Percentiles rank a stretch among this genome's conserved stretches.
These are phyloP conservation scores for Patella depressa DNA, from an alignment of 2,888 invertebrate species.

Conservation along the genomic window DNA sequence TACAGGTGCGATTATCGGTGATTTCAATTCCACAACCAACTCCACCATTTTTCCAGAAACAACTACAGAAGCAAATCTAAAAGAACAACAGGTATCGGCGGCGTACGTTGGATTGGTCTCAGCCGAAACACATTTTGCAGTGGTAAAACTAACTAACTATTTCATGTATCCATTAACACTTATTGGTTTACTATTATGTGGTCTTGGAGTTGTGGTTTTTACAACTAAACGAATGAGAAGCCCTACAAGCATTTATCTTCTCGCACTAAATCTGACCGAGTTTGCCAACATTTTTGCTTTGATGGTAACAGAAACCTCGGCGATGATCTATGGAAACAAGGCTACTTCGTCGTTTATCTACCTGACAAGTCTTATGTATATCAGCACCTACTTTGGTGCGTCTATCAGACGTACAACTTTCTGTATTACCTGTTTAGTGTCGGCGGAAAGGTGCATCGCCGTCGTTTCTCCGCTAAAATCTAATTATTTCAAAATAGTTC, in stretches of 20 bases:
- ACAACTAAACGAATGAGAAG: not conserved
- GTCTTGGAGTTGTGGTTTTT: not conserved
- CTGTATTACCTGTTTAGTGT: not conserved
- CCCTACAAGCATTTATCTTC: not conserved
- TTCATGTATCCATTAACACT: not conserved
- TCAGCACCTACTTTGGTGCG: not conserved
- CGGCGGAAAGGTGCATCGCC: not conserved
- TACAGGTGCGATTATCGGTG: too few species aligned
- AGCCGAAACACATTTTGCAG: not conserved
- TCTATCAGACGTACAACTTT: not conserved
- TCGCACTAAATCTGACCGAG: not conserved
- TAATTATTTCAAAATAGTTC: not conserved
- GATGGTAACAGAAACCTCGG: not conserved
- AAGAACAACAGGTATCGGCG: not conserved
- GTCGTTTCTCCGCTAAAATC: conserved; percentile 10
- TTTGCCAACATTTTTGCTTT: not conserved
- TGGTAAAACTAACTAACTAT: not conserved
- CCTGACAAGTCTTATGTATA: not conserved
- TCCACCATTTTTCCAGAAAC: too few species aligned
- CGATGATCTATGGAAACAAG: not conserved
- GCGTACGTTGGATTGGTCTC: not conserved
- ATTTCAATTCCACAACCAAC: too few species aligned
- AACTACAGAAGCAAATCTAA: too few species aligned
- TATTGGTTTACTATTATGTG: not conserved
- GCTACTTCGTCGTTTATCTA: not conserved